phyloP scores from a whole-genome alignment of 2,888 invertebrate genomes.

The Athalia rosae region DNA sequence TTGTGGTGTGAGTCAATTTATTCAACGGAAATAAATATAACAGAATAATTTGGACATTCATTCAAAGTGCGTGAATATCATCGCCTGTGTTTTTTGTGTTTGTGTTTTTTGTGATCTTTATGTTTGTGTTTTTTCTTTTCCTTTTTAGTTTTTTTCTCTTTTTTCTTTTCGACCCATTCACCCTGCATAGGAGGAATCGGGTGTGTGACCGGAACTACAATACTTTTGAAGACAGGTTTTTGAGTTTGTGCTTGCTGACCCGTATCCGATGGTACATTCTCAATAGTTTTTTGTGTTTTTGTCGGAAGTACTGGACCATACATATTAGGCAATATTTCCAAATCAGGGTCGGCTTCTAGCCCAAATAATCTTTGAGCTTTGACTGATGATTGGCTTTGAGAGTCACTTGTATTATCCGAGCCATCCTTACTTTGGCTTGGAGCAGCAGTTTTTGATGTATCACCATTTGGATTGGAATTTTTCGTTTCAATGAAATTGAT shows the following conservation, averaged over 20 bases:
- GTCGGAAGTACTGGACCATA: conserved; percentile 80
- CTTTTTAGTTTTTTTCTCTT: conserved; percentile 64
- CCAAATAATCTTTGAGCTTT: not conserved
- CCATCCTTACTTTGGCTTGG: conserved; percentile 32
- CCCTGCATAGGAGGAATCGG: conserved; percentile 50
- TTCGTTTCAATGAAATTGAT: conserved; percentile 24
- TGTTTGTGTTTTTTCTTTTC: conserved; percentile 69
- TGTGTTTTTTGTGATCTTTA: conserved; percentile 63
- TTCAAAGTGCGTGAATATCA: conserved; percentile 23
- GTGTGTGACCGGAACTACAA: conserved; percentile 56
- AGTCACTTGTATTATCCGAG: conserved; percentile 8
- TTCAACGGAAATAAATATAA: conserved; percentile 36
- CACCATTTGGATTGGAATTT: conserved; percentile 16
- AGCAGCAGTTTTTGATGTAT: conserved; percentile 3
- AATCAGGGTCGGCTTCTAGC: not conserved
- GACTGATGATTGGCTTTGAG: too few relatives aligned
- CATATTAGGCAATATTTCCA: conserved; percentile 62
- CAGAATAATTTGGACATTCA: not conserved
- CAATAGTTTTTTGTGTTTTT: conserved; percentile 58
- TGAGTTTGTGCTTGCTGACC: not conserved
- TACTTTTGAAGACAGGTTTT: conserved; percentile 60
- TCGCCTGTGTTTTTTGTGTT: conserved; percentile 64
- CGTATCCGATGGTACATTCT: conserved; percentile 31
- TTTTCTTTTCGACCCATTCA: conserved; percentile 64
- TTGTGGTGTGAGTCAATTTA: not conserved